These are phyloP conservation scores for Plagiodera versicolora DNA, from an alignment of 2,888 invertebrate species.

Conservation along the genomic window DNA sequence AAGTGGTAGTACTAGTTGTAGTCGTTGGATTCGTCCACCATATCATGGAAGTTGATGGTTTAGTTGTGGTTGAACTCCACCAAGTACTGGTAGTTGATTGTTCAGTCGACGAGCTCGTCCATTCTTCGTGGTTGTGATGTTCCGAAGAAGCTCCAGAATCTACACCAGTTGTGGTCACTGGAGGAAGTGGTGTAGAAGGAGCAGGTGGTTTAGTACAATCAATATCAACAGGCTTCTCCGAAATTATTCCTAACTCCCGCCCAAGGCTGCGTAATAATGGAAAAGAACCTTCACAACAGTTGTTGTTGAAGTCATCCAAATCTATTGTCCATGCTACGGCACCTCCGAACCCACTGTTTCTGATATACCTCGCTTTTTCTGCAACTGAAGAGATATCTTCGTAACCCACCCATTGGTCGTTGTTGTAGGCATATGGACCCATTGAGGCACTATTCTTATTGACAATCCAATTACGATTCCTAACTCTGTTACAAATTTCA, in stretches of 20 bases:
- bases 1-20: slow-evolving; percentile 35
- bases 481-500: slow-evolving; percentile 77
- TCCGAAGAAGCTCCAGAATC: slow-evolving; percentile 57
- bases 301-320: slow-evolving; percentile 83
- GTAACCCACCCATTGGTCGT: slow-evolving; percentile 88
- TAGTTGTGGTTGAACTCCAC: slow-evolving; percentile 43
- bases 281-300: slow-evolving; percentile 78
- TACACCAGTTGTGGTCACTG: slow-evolving; percentile 70
- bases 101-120: slow-evolving; percentile 45
- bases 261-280: slow-evolving; percentile 79
- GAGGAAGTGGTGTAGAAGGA: slow-evolving; percentile 75
- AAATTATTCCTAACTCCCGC: slow-evolving; percentile 68
- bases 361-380: slow-evolving; percentile 74
- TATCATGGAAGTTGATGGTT: slow-evolving; percentile 48
- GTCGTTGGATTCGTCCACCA: slow-evolving; percentile 45
- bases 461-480: slow-evolving; percentile 68
- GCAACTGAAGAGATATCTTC: slow-evolving; percentile 79
- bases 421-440: slow-evolving; percentile 77
- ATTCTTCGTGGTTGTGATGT: slow-evolving; percentile 32
- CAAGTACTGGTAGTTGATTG: slow-evolving; percentile 49
- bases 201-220: slow-evolving; percentile 73
- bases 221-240: slow-evolving; percentile 57
- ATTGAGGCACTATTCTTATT: slow-evolving; percentile 61
- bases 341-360: slow-evolving; percentile 74
- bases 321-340: slow-evolving; percentile 88